Evolutionary conservation across 2,888 invertebrate species (phyloP), one percentile per base, ranked within the genome.

Genomic region (Orchesellides sinensis): DNA sequence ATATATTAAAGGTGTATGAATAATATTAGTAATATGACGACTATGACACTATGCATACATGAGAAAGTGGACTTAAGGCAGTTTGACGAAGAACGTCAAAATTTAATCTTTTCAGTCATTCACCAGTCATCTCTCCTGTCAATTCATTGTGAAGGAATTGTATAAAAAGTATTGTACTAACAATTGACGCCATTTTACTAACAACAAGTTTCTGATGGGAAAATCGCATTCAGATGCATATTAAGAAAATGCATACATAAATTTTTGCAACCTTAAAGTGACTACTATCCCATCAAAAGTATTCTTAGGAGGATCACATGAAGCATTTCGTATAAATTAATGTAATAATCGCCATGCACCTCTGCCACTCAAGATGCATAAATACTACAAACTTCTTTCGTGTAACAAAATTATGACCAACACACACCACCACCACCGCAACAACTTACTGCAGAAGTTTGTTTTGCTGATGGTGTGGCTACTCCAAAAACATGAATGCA

Each of bases 111-210:
- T 68, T 45, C 5, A 25, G 25, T n/a, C 1, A 29, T 21, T 49
- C 17, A 17, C 12, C 65, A 21, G 35, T 74, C 74, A 65, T 54
- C 47, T 74, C 47, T 23, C n/a, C 74, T 74, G 54, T 74, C 54
- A 52, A 54, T 52, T 74, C 54, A 25, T 25, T 35, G 49, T 74
- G 35, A 29, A 61, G 40, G 49, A 21, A 12, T 19, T 8, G 6
- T 25, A 40, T 23, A 40, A 49, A 29, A 69, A n/a, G 17, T 12
- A 56, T 70, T 72, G 72, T 72, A 8, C 52, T 35, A 40, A 25
- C 65, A 74, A 74, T 74, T 35, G 54, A 74, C 65, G 65, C 74
- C 54, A 47, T 65, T 74, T 74, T 65, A 74, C 65, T 74, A 74
- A 52, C 65, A 54, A 23, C 52, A 59, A 61, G 21, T 45, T 65